phyloP scores from a whole-genome alignment of 2,113 vertebrate genomes.

The Hyaena hyaena region DNA sequence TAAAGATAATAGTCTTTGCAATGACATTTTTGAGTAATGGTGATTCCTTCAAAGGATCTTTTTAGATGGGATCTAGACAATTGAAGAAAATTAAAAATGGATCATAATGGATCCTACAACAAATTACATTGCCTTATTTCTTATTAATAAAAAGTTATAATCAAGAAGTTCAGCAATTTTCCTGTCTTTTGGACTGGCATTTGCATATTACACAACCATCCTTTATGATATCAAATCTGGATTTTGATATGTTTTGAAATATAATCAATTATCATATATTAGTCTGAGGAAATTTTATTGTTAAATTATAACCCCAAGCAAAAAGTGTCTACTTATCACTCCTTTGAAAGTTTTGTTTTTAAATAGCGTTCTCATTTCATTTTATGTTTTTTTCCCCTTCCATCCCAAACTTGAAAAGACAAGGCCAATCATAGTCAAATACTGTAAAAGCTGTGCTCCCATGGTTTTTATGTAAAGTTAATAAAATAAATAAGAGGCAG shows the following conservation, averaged over 20 bases:
- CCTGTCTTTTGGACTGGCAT: slow-evolving; percentile 9
- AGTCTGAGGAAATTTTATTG: slow-evolving; percentile 60
- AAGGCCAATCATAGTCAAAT: slow-evolving; percentile 76
- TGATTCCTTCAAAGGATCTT: not conserved
- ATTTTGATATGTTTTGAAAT: slow-evolving; percentile 73
- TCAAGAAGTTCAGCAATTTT: slow-evolving; percentile 6
- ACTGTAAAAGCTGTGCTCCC: slow-evolving; percentile 71
- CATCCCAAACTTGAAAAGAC: slow-evolving; percentile 75
- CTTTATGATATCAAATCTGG: slow-evolving; percentile 47
- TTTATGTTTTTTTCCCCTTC: slow-evolving; percentile 49
- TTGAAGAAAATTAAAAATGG: slow-evolving; percentile 36
- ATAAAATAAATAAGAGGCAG: slow-evolving; percentile 82
- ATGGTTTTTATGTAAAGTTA: slow-evolving; percentile 82
- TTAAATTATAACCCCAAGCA: slow-evolving; percentile 65
- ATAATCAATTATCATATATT: slow-evolving; percentile 67
- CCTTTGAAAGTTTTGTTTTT: slow-evolving; percentile 65
- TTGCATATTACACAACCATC: slow-evolving; percentile 9
- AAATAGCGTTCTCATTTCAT: slow-evolving; percentile 44
- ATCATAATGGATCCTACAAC: not conserved
- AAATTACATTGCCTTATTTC: slow-evolving; percentile 6
- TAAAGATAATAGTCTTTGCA: slow-evolving; percentile 1
- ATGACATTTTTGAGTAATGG: slow-evolving; percentile 10
- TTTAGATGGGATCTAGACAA: slow-evolving; percentile 9
- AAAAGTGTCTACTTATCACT: slow-evolving; percentile 41
- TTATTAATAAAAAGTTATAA: slow-evolving; percentile 49